Evolutionary conservation across 2,113 vertebrate species (phyloP).

Genomic region (Anseranas semipalmata): DNA sequence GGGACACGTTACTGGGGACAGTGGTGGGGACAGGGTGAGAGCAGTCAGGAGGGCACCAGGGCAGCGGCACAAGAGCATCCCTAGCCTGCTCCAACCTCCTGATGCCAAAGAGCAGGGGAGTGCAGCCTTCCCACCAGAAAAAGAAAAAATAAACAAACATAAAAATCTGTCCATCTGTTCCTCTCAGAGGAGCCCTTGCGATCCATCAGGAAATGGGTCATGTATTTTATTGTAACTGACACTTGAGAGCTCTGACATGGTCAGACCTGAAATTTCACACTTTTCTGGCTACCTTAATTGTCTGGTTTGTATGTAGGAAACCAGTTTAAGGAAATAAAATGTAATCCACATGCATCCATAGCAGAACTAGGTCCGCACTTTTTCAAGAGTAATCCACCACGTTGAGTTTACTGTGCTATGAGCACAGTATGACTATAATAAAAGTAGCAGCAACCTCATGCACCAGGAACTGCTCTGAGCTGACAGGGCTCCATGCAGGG

Average conservation of each 20-base stretch:
- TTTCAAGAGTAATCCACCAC: fast-evolving
- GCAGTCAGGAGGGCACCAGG: neutral
- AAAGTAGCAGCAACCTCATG: neutral
- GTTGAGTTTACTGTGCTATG: neutral
- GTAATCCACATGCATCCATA: fast-evolving
- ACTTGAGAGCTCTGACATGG: constrained; percentile 6
- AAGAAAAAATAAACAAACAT: neutral
- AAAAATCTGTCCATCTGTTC: neutral
- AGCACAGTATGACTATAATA: fast-evolving
- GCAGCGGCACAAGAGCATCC: neutral
- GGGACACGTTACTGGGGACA: neutral
- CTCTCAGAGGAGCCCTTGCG: neutral
- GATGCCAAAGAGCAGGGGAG: neutral
- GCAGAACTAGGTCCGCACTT: fast-evolving
- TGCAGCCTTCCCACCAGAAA: fast-evolving
- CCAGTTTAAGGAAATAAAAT: fast-evolving
- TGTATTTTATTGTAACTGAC: constrained; percentile 20
- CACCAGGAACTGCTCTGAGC: neutral
- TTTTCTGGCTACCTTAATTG: neutral
- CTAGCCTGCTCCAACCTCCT: neutral
- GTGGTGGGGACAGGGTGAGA: neutral
- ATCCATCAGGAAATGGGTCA: constrained; percentile 31
- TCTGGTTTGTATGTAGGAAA: neutral
- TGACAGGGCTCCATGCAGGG: neutral
- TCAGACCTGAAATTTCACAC: constrained; percentile 34